Conservation (phyloP, 2,113 vertebrate genomes). For the Vidua chalybeata region DNA sequence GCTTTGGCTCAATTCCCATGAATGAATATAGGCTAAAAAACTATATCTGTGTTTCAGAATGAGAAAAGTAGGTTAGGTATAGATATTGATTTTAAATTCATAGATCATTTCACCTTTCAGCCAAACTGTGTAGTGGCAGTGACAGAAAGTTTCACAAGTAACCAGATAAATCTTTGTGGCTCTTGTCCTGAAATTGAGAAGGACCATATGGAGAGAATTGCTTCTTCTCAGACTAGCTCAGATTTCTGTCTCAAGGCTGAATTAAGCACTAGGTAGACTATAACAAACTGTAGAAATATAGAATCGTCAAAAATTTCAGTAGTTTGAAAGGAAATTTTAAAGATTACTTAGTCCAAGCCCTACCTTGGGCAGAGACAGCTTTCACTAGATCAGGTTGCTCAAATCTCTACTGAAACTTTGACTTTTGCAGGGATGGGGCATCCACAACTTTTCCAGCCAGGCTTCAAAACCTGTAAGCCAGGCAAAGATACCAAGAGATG, state of each 20-base stretch:
- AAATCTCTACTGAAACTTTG: neutral
- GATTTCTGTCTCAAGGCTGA: neutral
- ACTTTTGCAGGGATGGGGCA: neutral
- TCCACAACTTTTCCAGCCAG: neutral
- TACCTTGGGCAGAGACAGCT: accelerated
- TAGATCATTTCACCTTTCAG: neutral
- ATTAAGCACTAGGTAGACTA: neutral
- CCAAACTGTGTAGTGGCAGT: neutral
- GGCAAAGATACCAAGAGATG: neutral
- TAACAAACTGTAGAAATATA: neutral
- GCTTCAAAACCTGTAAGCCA: neutral
- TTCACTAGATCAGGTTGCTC: neutral
- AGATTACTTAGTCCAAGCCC: neutral
- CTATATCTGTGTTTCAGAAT: neutral
- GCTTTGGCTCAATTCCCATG: neutral
- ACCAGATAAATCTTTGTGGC: neutral
- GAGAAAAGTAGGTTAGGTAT: neutral
- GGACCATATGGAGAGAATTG: neutral
- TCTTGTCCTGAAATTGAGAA: neutral
- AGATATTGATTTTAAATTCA: neutral
- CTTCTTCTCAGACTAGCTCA: neutral
- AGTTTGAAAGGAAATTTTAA: neutral
- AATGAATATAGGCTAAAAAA: neutral
- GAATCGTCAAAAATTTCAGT: neutral
- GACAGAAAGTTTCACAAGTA: neutral